These are phyloP conservation scores for Notechis scutatus DNA, from an alignment of 2,113 vertebrate species.

Conservation along the genomic window DNA sequence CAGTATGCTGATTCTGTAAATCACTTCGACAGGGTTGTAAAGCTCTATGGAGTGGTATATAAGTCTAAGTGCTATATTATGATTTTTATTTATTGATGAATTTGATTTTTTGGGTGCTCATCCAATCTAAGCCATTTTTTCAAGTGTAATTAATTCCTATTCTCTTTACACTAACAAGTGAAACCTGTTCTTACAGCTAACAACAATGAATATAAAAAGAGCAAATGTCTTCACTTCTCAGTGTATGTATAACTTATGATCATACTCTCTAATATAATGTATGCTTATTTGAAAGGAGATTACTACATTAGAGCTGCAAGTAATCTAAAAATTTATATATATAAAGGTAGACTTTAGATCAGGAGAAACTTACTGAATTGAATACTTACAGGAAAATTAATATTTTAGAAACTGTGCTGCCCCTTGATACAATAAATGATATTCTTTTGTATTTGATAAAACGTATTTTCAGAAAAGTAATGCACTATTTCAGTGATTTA, in stretches of 20 bases:
- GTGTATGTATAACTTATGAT: background rate
- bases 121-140: background rate
- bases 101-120: background rate
- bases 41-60: background rate
- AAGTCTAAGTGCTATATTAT: background rate
- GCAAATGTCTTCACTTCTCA: background rate
- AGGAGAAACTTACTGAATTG: background rate
- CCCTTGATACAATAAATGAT: background rate
- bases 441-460: background rate
- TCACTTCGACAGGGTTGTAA: background rate
- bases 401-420: background rate
- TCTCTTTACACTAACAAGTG: background rate
- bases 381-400: background rate
- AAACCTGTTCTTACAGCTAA: background rate
- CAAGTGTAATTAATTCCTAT: background rate
- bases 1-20: background rate
- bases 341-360: background rate
- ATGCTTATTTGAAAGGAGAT: background rate
- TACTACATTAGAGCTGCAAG: background rate
- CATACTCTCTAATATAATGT: background rate
- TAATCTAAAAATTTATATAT: background rate
- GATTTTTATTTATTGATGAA: background rate
- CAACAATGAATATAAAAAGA: background rate
- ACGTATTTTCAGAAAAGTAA: background rate
- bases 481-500: background rate